Evolutionary conservation across 1,140 invertebrate genomes (phyloP).

Genomic region (Vanessa tameamea): DNA sequence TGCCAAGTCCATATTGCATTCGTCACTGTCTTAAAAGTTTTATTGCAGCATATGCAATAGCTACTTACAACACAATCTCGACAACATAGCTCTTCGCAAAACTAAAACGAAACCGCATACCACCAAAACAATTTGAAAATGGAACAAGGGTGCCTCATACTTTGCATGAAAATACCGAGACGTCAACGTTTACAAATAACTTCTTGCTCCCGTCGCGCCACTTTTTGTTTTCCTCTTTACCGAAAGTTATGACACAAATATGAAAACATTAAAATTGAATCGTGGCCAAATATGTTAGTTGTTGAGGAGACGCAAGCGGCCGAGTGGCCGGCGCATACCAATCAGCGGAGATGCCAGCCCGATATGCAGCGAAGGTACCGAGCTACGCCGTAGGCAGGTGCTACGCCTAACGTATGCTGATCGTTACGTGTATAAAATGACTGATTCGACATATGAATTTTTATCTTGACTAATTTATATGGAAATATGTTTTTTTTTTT

Average conservation of each 20-base stretch:
- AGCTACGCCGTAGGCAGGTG: conserved; percentile 63
- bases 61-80: conserved; percentile 63
- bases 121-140: conserved; percentile 76
- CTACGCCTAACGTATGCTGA: conserved; percentile 47
- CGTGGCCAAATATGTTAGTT: conserved; percentile 74
- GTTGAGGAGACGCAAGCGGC: conserved; percentile 54
- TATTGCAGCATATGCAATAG: conserved; percentile 71
- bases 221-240: conserved; percentile 73
- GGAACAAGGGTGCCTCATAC: conserved; percentile 62
- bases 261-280: conserved; percentile 78
- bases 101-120: conserved; percentile 67
- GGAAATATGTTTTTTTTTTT: conserved; percentile 6
- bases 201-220: conserved; percentile 58
- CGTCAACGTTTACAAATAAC: conserved; percentile 77
- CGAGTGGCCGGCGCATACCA: conserved; percentile 62
- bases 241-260: conserved; percentile 75
- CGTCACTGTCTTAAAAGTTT: conserved; percentile 75
- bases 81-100: conserved; percentile 55
- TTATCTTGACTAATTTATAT: conserved; percentile 5
- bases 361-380: conserved; percentile 40
- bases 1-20: conserved; percentile 67
- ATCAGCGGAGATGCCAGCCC: conserved; percentile 48
- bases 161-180: conserved; percentile 75
- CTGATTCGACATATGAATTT: conserved; percentile 12
- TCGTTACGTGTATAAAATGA: conserved; percentile 29